Base-by-base conservation (phyloP, 2,888 invertebrate genomes). In the Saturnia japonica region DNA sequence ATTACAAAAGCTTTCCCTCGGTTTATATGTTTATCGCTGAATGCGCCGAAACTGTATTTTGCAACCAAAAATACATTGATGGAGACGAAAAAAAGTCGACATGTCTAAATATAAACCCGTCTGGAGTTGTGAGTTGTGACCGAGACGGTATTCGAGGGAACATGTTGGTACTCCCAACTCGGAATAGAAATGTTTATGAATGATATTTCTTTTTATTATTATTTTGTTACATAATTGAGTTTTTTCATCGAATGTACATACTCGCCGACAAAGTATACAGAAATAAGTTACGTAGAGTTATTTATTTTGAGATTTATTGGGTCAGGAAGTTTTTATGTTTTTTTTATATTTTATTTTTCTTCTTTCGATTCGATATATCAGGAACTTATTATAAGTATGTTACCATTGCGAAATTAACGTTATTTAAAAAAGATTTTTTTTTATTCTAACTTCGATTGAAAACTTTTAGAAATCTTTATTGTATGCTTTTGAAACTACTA, bases 41-140 rank as follows among this genome's bases (percentile, higher is more conserved):
- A 81, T 82, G 81, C 80, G 74, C 78, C 74, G 81, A 82, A 84
- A 82, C 82, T 81, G 82, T 86, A 86, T 88, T 88, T 86, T 87
- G 88, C 85, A 88, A 88, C 88, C 81, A 82, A 86, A 78, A 89
- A 89, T 88, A 89, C 86, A 84, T 78, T 82, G 78, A 77, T 80
- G 79, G 72, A 80, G 85, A 84, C 83, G 84, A 88, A 88, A 87
- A 83, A 88, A 88, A 86, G 81, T 81, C 78, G 76, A 80, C 77
- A 77, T 75, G 75, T 84, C 88, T 89, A 88, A 85, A 87, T 86
- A 84, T 89, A 88, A 60, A 78, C 76, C 73, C 78, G 88, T 85
- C 87, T 86, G 82, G 83, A 79, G 76, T 78, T 79, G 79, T 82
- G 83, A 79, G 76, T 78, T 79, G 79, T 82, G 82, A 79, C 84